Percentiles rank a stretch among this genome's conserved stretches.
These are phyloP conservation scores for Silurus asotus DNA, from an alignment of 2,113 vertebrate genomes.

Conservation along the genomic window DNA sequence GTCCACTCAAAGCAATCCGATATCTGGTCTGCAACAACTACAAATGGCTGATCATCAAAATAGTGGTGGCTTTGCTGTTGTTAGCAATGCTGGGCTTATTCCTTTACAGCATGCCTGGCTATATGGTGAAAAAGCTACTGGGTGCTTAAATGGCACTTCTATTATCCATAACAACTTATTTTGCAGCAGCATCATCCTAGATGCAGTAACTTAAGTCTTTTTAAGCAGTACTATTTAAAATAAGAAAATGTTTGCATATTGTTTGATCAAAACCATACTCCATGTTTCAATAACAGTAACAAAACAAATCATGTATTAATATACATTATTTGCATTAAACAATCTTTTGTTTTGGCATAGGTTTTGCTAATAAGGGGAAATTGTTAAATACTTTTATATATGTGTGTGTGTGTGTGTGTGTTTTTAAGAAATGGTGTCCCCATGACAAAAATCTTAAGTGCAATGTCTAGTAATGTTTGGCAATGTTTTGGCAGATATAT, in stretches of 20 bases:
- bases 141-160: constrained; percentile 71
- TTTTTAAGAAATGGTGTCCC: not conserved
- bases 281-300: not conserved
- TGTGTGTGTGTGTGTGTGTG: not conserved
- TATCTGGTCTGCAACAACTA: constrained; percentile 90
- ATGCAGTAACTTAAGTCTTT: not conserved
- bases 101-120: constrained; percentile 90
- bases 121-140: constrained; percentile 92
- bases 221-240: not conserved
- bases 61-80: constrained; percentile 80
- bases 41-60: constrained; percentile 92
- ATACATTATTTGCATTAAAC: not conserved
- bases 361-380: constrained; percentile 12
- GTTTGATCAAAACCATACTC: constrained; percentile 8
- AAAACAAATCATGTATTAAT: constrained; percentile 9
- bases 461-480: not conserved
- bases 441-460: not conserved
- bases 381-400: constrained; percentile 8
- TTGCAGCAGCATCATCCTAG: not conserved
- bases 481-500: not conserved
- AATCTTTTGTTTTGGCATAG: not conserved
- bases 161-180: not conserved
- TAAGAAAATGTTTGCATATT: constrained; percentile 1
- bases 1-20: constrained; percentile 86
- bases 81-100: constrained; percentile 84